Percentiles rank a stretch among this genome's conserved stretches.
phyloP scores from a whole-genome alignment of 2,888 invertebrate species.

The Erebia aethiops region DNA sequence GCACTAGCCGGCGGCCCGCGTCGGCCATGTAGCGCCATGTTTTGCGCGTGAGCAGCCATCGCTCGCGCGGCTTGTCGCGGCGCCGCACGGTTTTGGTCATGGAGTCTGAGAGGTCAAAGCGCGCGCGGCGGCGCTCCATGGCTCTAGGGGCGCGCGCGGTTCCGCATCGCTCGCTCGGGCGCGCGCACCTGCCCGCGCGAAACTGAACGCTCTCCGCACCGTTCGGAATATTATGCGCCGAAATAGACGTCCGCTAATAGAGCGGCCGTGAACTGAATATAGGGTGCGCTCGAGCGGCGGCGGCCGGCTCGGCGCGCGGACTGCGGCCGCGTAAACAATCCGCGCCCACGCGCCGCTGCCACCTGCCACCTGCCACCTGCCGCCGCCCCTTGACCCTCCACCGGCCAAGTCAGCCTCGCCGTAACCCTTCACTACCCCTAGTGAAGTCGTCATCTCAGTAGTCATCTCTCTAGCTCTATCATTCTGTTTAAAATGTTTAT shows the following conservation, averaged over 20 bases:
- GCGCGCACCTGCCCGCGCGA: conserved; percentile 74
- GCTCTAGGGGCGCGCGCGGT: conserved; percentile 53
- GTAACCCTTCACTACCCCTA: not conserved
- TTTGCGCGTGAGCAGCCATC: conserved; percentile 94
- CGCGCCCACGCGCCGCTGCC: conserved; percentile 57
- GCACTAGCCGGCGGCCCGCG: conserved; percentile 92
- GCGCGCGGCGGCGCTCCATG: conserved; percentile 62
- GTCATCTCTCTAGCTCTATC: not conserved
- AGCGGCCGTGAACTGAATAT: conserved; percentile 80
- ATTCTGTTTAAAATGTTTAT: not conserved
- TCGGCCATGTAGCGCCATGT: conserved; percentile 97
- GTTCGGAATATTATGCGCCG: conserved; percentile 74
- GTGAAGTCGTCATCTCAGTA: no score
- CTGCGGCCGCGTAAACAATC: conserved; percentile 53
- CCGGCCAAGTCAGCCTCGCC: not conserved
- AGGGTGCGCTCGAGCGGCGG: conserved; percentile 66
- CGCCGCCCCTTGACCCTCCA: conserved; percentile 19
- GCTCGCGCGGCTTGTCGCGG: conserved; percentile 87
- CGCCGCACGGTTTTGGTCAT: conserved; percentile 78
- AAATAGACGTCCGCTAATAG: conserved; percentile 79
- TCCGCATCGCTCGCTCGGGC: conserved; percentile 57
- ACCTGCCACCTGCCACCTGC: conserved; percentile 41
- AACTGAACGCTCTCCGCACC: conserved; percentile 73
- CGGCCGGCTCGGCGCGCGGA: conserved; percentile 53
- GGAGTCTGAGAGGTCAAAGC: conserved; percentile 62